These are phyloP conservation scores for Pogonophryne albipinna DNA, from an alignment of 2,797 vertebrate genomes.

Conservation along the genomic window DNA sequence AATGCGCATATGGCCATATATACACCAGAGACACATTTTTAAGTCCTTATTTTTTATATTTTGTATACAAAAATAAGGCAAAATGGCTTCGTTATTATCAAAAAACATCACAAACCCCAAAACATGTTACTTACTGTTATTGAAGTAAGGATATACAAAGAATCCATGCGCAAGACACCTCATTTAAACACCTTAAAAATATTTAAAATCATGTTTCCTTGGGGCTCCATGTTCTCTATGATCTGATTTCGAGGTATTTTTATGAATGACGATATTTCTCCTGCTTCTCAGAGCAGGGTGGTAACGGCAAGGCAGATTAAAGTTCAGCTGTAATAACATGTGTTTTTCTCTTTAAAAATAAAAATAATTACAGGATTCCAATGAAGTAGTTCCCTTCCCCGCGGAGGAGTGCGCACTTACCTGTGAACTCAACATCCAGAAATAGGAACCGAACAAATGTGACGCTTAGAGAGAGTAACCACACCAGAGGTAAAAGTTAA, in stretches of 20 bases:
- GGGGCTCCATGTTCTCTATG: background rate
- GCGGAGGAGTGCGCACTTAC: constrained; percentile 74
- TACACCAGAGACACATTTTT: background rate
- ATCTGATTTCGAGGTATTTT: constrained; percentile 36
- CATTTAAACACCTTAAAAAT: background rate
- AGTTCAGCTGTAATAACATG: constrained; percentile 57
- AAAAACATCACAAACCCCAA: background rate
- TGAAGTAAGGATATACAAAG: background rate
- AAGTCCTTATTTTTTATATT: background rate
- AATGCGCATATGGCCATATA: background rate
- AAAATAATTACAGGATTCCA: constrained; percentile 70
- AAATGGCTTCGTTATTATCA: background rate
- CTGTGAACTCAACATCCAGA: constrained; percentile 79
- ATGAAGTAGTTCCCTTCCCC: constrained; percentile 36
- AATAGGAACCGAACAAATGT: constrained; percentile 62
- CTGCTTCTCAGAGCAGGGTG: constrained; percentile 46
- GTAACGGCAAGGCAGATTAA: constrained; percentile 37
- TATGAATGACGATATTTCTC: constrained; percentile 16
- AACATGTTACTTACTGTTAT: background rate
- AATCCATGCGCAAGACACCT: background rate
- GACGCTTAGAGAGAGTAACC: constrained; percentile 64
- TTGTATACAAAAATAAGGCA: constrained; percentile 1
- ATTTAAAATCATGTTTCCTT: background rate
- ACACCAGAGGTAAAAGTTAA: constrained; percentile 73
- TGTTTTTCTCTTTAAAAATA: constrained; percentile 28